Evolutionary conservation across 2,113 vertebrate genomes (phyloP), one percentile per base, ranked within the genome.

Genomic region (Podarcis raffonei): DNA sequence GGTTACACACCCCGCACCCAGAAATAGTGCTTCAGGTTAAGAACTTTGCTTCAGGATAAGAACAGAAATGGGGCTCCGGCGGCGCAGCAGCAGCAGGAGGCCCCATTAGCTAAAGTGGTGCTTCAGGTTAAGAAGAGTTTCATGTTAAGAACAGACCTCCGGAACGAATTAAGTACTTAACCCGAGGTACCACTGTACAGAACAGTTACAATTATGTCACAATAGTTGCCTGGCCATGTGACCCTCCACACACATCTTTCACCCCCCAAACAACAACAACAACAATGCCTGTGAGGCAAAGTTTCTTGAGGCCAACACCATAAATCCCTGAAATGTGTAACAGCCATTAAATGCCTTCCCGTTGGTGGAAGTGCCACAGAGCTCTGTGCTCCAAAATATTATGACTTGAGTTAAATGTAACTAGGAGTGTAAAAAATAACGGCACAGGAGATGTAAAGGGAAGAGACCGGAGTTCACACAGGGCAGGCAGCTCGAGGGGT

Each of bases 341-440:
- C 91, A 91, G 77, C 95, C 87, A n/a, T n/a, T n/a, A 83, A 93
- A 93, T 1, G 85, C 90, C 89, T 89, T 80, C 59, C 59, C n/a
- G 91, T 94, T 89, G 93, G 92, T 91, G 91, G 96, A 94, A 77
- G 92, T 94, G 94, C 83, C 89, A 81, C 92, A 53, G 68, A 89
- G 48, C 95, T 95, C 42, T 5, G 82, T 90, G 82, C 59, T 91
- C 95, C 89, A 81, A 86, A 94, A 94, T 94, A 22, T 81, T 95
- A 84, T 66, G 93, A 93, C 95, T 94, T 0, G n/a, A 92, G 93
- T 94, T 94, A 94, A 94, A 96, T 90, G 88, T 89, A 95, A 88
- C 93, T 76, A 57, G 1, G 92, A 84, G 93, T 87, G 57, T 30
- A 80, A 90, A 53, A 90, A 94, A 94, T 87, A 92, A 83, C 35